These are phyloP conservation scores for Oryzaephilus surinamensis DNA, from an alignment of 1,140 invertebrate species.

Conservation along the genomic window DNA sequence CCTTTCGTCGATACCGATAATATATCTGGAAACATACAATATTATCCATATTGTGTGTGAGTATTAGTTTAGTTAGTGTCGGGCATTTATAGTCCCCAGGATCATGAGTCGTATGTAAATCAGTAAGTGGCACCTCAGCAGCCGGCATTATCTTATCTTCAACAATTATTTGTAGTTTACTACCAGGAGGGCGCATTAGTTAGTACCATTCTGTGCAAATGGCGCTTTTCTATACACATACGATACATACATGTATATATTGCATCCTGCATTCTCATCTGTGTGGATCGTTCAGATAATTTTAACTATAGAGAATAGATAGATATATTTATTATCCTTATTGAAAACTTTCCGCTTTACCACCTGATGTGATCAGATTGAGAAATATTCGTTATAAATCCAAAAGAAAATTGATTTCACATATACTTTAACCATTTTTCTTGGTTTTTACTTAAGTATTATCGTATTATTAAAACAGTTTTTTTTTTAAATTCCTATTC, in stretches of 20 bases:
- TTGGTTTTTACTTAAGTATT: too few species aligned
- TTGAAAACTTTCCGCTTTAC: constrained; percentile 20
- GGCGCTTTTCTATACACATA: constrained; percentile 9
- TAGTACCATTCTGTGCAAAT: constrained; percentile 30
- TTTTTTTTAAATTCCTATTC: too few species aligned
- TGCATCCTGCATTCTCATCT: constrained; percentile 20
- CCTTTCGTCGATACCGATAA: too few species aligned
- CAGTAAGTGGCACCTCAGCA: constrained; percentile 23
- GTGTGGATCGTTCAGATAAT: constrained; percentile 21
- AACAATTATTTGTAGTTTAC: constrained; percentile 31
- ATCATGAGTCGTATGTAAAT: constrained; percentile 21
- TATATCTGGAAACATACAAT: neutral
- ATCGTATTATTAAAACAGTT: too few species aligned
- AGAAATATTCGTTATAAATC: constrained; percentile 26
- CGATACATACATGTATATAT: neutral
- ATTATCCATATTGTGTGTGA: constrained; percentile 12
- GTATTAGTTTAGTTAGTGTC: constrained; percentile 12
- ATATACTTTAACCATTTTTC: too few species aligned
- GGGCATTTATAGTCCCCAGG: too few species aligned
- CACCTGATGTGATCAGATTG: constrained; percentile 28
- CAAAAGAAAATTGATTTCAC: too few species aligned
- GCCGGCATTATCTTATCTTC: constrained; percentile 28
- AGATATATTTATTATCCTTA: constrained; percentile 5
- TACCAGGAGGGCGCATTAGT: constrained; percentile 21
- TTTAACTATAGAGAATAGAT: constrained; percentile 22